Conservation (phyloP, 1,140 invertebrate species). For the Coelopa frigida region DNA sequence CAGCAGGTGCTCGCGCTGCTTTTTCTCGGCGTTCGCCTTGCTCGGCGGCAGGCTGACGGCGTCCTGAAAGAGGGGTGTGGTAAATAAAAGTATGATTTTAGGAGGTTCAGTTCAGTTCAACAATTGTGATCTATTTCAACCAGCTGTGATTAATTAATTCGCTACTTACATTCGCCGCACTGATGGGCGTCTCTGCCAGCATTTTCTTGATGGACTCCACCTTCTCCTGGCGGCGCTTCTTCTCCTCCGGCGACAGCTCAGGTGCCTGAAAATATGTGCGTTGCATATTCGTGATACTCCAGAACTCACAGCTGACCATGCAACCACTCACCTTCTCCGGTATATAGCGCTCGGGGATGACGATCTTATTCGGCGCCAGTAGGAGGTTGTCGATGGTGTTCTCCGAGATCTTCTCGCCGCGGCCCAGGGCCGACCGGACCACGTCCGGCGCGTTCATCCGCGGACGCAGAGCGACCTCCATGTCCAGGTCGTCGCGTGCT, state of each 20-base stretch:
- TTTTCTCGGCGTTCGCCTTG: conserved; percentile 72
- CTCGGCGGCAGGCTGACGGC: conserved; percentile 44
- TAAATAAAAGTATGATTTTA: neutral
- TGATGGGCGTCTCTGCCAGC: conserved; percentile 62
- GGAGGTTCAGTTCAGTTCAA: neutral
- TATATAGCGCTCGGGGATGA: conserved; percentile 85
- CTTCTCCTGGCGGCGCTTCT: conserved; percentile 71
- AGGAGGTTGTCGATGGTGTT: conserved; percentile 77
- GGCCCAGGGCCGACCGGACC: conserved; percentile 67
- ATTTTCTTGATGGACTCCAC: conserved; percentile 87
- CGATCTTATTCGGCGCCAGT: conserved; percentile 79
- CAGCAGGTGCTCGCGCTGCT: conserved; percentile 77
- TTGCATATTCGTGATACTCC: no score
- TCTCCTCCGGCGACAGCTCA: conserved; percentile 73
- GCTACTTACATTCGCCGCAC: conserved; percentile 44
- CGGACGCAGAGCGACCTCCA: conserved; percentile 67
- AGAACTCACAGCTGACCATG: no score
- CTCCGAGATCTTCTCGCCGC: conserved; percentile 51
- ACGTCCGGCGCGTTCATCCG: conserved; percentile 73
- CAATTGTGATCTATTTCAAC: neutral
- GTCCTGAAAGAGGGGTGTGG: conserved; percentile 22
- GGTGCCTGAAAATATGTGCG: conserved; percentile 58
- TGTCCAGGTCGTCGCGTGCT: conserved; percentile 76
- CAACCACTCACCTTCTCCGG: conserved; percentile 65
- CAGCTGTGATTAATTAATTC: no score